phyloP scores from a whole-genome alignment of 2,113 vertebrate species.

The Mormoops blainvillei region DNA sequence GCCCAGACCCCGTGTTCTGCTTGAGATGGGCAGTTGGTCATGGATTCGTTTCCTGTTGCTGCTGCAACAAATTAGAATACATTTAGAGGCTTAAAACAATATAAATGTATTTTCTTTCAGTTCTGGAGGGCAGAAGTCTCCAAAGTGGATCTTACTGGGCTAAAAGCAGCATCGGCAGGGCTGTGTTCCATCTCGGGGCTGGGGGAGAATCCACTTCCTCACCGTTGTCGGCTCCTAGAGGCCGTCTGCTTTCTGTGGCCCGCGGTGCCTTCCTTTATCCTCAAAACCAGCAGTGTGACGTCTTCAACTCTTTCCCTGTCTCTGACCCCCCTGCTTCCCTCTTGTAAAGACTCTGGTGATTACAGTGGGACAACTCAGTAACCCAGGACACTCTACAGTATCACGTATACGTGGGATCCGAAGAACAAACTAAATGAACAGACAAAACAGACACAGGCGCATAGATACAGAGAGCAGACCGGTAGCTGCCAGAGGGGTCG shows the following conservation, averaged over 20 bases:
- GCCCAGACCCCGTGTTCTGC: background rate
- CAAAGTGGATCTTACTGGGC: background rate
- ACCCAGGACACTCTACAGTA: background rate
- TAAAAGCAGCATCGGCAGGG: background rate
- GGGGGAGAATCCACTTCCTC: background rate
- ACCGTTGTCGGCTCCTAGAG: background rate
- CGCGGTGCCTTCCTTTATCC: background rate
- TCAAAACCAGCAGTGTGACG: background rate
- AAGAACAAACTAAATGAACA: background rate
- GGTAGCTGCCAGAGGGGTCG: background rate
- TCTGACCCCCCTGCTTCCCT: background rate
- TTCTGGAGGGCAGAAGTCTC: background rate
- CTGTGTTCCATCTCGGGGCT: background rate
- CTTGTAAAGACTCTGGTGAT: background rate
- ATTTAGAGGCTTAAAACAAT: background rate
- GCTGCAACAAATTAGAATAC: background rate
- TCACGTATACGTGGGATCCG: background rate
- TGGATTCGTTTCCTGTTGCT: background rate
- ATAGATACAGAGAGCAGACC: background rate
- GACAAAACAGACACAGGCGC: background rate
- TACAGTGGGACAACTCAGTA: background rate
- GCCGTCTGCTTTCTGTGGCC: background rate
- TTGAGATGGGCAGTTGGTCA: background rate
- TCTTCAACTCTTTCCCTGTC: background rate
- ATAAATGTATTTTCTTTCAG: background rate